Conservation (phyloP, 2,113 vertebrate genomes). For the Raja brachyura region DNA sequence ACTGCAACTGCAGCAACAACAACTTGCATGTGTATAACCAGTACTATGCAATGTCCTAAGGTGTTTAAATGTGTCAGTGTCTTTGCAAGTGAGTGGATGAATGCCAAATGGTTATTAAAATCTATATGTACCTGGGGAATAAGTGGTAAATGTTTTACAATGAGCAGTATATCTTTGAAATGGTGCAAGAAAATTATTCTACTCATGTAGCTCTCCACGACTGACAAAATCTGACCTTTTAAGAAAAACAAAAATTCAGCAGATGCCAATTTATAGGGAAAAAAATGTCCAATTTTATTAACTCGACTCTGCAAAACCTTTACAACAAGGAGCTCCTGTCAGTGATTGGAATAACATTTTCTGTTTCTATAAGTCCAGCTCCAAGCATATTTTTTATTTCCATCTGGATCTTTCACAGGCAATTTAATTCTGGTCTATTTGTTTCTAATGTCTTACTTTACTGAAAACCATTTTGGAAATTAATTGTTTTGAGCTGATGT, state of each 20-base stretch:
- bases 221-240: slow-evolving; percentile 27
- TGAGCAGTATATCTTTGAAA: slow-evolving; percentile 21
- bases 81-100: slow-evolving; percentile 9
- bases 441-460: neutral
- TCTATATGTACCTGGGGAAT: slow-evolving; percentile 1
- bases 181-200: neutral
- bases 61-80: neutral
- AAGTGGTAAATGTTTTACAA: slow-evolving; percentile 20
- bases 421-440: neutral
- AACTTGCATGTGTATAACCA: neutral
- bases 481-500: neutral
- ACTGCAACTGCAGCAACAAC: neutral
- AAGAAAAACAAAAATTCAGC: slow-evolving; percentile 24
- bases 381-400: neutral
- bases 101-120: slow-evolving; percentile 22
- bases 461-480: neutral
- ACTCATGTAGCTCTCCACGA: slow-evolving; percentile 14
- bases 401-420: neutral
- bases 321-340: neutral
- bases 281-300: slow-evolving; percentile 21
- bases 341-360: slow-evolving; percentile 16
- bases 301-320: slow-evolving; percentile 9
- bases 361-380: neutral
- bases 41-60: neutral
- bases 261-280: neutral